Evolutionary conservation across 2,888 invertebrate genomes (phyloP), one percentile per base, ranked within the genome.

Genomic region (Phymatocera aterrima): DNA sequence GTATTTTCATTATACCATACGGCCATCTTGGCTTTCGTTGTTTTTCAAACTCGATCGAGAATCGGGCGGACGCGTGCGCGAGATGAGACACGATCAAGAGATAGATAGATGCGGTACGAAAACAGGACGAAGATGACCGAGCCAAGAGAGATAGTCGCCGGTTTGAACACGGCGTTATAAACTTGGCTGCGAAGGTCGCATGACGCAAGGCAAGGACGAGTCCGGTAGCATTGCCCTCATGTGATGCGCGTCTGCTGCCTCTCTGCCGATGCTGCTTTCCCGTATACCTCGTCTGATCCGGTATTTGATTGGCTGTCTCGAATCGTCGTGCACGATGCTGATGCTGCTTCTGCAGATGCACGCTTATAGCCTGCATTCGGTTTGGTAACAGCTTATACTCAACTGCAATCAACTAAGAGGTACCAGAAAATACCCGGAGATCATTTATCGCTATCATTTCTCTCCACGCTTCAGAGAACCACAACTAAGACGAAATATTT

Each of bases 141-240:
- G n/a, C 24, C 1, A 15, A 68, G 46, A 43, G 68, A 68, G 40
- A 68, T 24, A 8, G 24, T 6, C 24, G 68, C 15, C 24, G 68
- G 43, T 68, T 57, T 28, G 28, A 57, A 43, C 68, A 46, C 68
- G 28, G 64, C 51, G 48, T 21, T 72, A 40, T 54, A n/a, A 60
- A 75, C 40, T 75, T 57, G 40, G 57, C 57, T 75, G 54, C 57
- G 57, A 75, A 75, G 75, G 75, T 75, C 75, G 75, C 57, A 31
- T 75, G 75, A 75, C 75, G 75, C 75, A 75, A 75, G 75, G 75
- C 75, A 75, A 75, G 75, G 75, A 54, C 75, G 75, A 75, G 75
- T 75, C 72, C 72, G 72, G 72, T 72, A 72, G 72, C 72, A 72
- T 72, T 72, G 72, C 72, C 72, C 72, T 72, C 72, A 51, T 72